Base-by-base conservation (phyloP, 2,888 invertebrate genomes). In the Catocala nupta region DNA sequence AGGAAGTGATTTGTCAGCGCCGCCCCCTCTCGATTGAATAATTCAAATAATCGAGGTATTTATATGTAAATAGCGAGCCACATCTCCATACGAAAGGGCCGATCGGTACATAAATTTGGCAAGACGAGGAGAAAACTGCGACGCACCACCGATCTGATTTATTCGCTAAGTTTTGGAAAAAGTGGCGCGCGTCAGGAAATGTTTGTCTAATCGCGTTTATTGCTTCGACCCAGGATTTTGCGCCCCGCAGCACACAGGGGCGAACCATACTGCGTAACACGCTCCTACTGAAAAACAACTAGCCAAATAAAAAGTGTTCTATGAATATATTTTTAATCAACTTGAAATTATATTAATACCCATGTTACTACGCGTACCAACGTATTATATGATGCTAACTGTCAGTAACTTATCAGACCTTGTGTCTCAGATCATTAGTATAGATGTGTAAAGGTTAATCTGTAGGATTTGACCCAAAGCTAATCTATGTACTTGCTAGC, bases 41-140 rank as follows among this genome's bases (percentile, higher is more conserved):
- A 94, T 94, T 94, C 94, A 94, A 94, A 94, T 94, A 94, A 94
- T 94, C 93, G 93, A 92, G 92, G 93, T 93, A 93, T 94, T 94
- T 93, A 94, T 93, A 94, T 93, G 94, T 93, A 93, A 93, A 94
- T 93, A 90, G 92, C 90, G 88, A 90, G 85, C 90, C 88, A 90
- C 91, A 94, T 94, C 94, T 93, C 93, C 94, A 94, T 94, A 93
- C 93, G 94, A 93, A 94, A 94, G 93, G 93, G 90, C 92, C 93
- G 92, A 92, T 91, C 91, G 93, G 93, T 92, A 93, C 94, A 94
- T 94, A 94, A 94, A 94, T 93, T 94, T 93, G 92, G 92, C 90
- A 91, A 92, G 92, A 93, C 90, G 91, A 91, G 87, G 91, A 90
- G 92, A 91, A 92, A 92, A 93, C 91, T 92, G 90, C 93, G 93